Percentiles rank a stretch among this genome's conserved stretches.
These are phyloP conservation scores for Parazoanthus swiftii DNA, from an alignment of 92 coral and sea anemone species.

Conservation along the genomic window DNA sequence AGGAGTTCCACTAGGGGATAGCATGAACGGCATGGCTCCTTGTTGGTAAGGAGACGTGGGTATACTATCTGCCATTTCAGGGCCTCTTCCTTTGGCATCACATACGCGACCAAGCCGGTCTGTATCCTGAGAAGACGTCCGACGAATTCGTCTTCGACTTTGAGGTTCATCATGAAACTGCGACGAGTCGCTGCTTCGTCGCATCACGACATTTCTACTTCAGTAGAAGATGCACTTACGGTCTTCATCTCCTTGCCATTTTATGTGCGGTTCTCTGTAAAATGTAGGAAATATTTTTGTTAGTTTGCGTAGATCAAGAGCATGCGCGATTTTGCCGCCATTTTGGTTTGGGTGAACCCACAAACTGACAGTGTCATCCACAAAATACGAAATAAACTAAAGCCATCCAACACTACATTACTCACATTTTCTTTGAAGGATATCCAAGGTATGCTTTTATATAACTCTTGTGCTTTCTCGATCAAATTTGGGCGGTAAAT, in stretches of 20 bases:
- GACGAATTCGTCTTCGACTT: slow-evolving; percentile 86
- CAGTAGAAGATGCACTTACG: slow-evolving; percentile 34
- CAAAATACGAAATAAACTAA: slow-evolving; percentile 53
- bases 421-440: slow-evolving; percentile 64
- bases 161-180: slow-evolving; percentile 97
- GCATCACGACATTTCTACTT: slow-evolving; percentile 70
- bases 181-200: slow-evolving; percentile 94
- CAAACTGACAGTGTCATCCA: slow-evolving; percentile 57
- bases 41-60: slow-evolving; percentile 84
- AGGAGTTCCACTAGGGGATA: slow-evolving; percentile 64
- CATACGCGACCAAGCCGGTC: slow-evolving; percentile 77
- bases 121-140: slow-evolving; percentile 83
- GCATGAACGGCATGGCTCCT: slow-evolving; percentile 70
- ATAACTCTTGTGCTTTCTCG: slow-evolving; percentile 45
- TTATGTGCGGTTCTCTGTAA: neutral
- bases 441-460: slow-evolving; percentile 31
- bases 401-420: slow-evolving; percentile 74
- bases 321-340: slow-evolving; percentile 99
- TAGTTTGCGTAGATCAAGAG: slow-evolving; percentile 65
- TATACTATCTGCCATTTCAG: slow-evolving; percentile 70
- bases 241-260: slow-evolving; percentile 38
- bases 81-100: slow-evolving; percentile 60
- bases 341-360: slow-evolving; percentile 69
- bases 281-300: slow-evolving; percentile 48
- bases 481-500: slow-evolving; percentile 41